Conservation (phyloP, 2,888 invertebrate genomes). For the Actias luna region DNA sequence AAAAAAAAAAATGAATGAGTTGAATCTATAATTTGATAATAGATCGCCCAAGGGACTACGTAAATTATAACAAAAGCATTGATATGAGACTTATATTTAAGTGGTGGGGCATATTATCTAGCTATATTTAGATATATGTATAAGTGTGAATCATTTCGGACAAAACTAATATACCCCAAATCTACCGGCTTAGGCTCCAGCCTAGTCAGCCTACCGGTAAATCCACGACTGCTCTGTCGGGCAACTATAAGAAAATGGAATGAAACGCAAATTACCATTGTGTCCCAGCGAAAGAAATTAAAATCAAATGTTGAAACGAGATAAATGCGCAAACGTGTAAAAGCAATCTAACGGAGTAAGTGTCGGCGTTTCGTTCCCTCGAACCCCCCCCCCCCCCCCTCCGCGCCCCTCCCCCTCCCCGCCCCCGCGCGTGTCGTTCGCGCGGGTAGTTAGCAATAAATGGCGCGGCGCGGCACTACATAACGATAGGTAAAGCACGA, state of each 20-base stretch:
- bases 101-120: no score
- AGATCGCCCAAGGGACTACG: no score
- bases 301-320: neutral
- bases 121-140: no score
- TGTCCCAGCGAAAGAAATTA: neutral
- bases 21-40: no score
- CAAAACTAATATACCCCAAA: no score
- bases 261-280: neutral
- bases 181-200: no score
- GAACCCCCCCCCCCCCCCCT: constrained; percentile 37
- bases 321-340: neutral
- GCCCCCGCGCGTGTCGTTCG: constrained; percentile 17
- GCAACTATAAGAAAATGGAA: neutral
- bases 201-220: no score
- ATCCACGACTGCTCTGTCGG: no score
- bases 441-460: constrained; percentile 13
- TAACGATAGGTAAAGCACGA: constrained; percentile 46
- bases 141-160: no score
- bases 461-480: constrained; percentile 17
- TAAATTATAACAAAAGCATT: no score
- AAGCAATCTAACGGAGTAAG: constrained; percentile 10
- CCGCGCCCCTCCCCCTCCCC: constrained; percentile 29
- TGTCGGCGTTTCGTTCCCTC: constrained; percentile 27
- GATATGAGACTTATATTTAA: no score
- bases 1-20: no score